Evolutionary conservation across 1,140 invertebrate species (phyloP), one percentile per base, ranked within the genome.

Genomic region (Dendrolimus kikuchii): DNA sequence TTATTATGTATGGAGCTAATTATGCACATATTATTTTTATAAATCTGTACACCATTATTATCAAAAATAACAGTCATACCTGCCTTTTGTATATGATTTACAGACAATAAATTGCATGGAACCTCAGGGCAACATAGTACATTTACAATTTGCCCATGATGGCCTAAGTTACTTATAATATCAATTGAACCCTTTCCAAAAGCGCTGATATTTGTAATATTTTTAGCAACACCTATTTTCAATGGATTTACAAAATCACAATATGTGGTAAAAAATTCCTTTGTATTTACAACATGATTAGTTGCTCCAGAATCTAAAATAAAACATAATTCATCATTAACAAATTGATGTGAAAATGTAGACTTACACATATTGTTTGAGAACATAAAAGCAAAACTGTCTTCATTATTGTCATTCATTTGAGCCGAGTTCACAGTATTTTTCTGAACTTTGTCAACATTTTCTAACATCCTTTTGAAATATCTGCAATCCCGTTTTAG

Each of bases 241-340:
- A 56, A 9, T 9, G 53, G 57, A 5, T 10, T 45, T 54, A 9
- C 59, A 64, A 56, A 54, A 55, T 37, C 5, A 5, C 6, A 40
- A 42, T 54, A 64, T 39, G 71, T 64, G 10, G 43, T n/a, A 46
- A 80, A 71, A 38, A 69, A 51, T 39, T 63, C 55, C 5, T 66
- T 59, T 9, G 65, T 62, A 38, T 74, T 78, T 41, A 76, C 62
- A 9, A 73, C 47, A 47, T 80, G 69, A 48, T 80, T 71, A 1
- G 75, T 71, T 46, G 76, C 77, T 42, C 77, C 76, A 38, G 76
- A 79, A 51, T 77, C 77, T 46, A 80, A 49, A 5, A 74, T 51
- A 63, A 75, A 77, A 51, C 45, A 47, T 5, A 61, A 50, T 62
- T 59, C 48, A 51, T 44, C 49, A 40, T 53, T 45, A 46, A 46